Evolutionary conservation across 1,140 invertebrate genomes (phyloP), one percentile per base, ranked within the genome.

Genomic region (Hestina assimilis): DNA sequence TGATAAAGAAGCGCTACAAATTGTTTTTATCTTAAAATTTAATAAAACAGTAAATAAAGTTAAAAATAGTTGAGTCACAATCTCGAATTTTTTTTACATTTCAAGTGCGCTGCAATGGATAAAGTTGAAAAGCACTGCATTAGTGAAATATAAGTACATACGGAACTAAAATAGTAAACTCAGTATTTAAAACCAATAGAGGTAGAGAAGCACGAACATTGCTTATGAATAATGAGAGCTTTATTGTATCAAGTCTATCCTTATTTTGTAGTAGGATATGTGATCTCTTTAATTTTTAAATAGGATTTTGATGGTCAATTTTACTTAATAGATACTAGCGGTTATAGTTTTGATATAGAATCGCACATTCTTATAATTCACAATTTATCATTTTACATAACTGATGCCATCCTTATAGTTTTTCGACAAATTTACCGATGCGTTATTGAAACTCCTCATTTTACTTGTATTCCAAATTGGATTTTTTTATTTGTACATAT

Each of bases 201-300:
- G 55, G 31, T 46, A 35, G 14, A 12, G 31, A 28, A 46, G 63
- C 67, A 68, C 59, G 66, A 68, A 57, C 69, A 70, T 78, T 68
- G 70, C 72, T 72, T 75, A 72, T 68, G 75, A 72, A 73, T 76
- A 73, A 77, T 45, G 63, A 78, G 69, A 83, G 83, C 83, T 86
- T 84, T 83, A 84, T 79, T 74, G 68, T 76, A 78, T 78, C 75
- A 17, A 72, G 69, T 80, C 78, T 82, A 78, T 75, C 72, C 79
- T 81, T n/a, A n/a, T 75, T 79, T 83, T 75, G 72, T 85, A 79
- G 73, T 81, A 75, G 69, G 75, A 75, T 69, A 78, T 76, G 74
- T 86, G 84, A 87, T 87, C 84, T 87, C 84, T 84, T 86, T 38
- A 82, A 84, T 84, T 86, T 86, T 82, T 83, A 86, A n/a, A 84